Evolutionary conservation across 2,113 vertebrate genomes (phyloP), one percentile per base, ranked within the genome.

Genomic region (Tyrannus savana): DNA sequence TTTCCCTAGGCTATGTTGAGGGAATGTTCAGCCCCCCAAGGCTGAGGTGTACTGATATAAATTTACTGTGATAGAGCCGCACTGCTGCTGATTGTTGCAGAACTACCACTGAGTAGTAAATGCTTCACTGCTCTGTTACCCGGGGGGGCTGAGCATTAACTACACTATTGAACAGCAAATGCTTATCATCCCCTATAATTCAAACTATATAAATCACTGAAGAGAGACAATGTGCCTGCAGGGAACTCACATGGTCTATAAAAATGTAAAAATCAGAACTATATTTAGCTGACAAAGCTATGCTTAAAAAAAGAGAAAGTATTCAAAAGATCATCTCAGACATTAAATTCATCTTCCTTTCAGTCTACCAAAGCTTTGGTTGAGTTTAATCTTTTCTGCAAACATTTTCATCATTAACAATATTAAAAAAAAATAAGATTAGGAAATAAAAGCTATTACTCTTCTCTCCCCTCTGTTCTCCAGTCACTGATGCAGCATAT

Each of bases 81-180:
- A 86, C 71, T 59, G 77, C 59, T 60, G 75, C 85, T 96, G 97
- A 96, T 94, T 92, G 90, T 95, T 94, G 91, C 83, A 81, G 89
- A 97, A 81, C 68, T 80, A 95, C 96, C 90, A 95, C 84, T 30
- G 87, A 84, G 86, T 47, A 77, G 79, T 81, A 87, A 87, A 97
- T 91, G 97, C 96, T 95, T 97, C 95, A 78, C 67, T 97, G 96
- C 94, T 91, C 75, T 95, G 77, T 84, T 93, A 79, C 95, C 95
- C 87, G 23, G 73, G 87, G 89, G 88, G 97, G 95, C 93, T 97
- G 91, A 96, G 87, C 84, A 97, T 98, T 98, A 98, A 97, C 93
- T 95, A 97, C 96, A 92, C 95, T 95, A 91, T 74, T 95, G 95
- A 98, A 95, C 92, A 97, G 95, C 87, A 91, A 97, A 96, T 91